Evolutionary conservation across 2,888 invertebrate species (phyloP), one percentile per base, ranked within the genome.

Genomic region (Cephus rjabovi): DNA sequence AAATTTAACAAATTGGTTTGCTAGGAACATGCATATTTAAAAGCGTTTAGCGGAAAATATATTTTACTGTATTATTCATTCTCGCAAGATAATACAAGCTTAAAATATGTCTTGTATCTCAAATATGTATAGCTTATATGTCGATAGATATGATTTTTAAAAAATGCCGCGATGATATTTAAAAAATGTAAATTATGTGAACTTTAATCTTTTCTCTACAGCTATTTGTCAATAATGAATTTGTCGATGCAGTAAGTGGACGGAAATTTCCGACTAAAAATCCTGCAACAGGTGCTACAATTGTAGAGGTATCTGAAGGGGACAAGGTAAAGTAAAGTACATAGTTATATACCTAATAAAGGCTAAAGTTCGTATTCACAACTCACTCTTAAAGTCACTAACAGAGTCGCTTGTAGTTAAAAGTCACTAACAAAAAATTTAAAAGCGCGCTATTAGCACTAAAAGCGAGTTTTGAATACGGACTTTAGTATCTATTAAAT

Each of bases 251-350:
- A 0, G 94, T 93, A 34, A 96, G 96, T 89, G 96, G 96, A 77
- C 97, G 97, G 91, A 97, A 95, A 3, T 99, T 98, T 92, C 92
- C 95, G 34, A 96, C 97, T 6, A 90, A 96, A 85, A 98, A 98
- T 91, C 98, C 98, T 75, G 93, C 95, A 34, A 96, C 95, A 86
- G 97, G 95, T 81, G 92, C 95, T 86, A 94, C 95, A 84, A 96
- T 98, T 85, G 91, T 92, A 15, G 93, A 96, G 87, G 95, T 98
- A 74, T 94, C 97, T 76, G 98, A 97, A 93, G 98, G 95, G 79
- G 96, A 96, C 90, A 96, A 96, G 94, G 97, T 96, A 92, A 90
- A 40, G 73, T 12, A 34, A 34, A 34, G 34, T 34, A 31, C 12
- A 37, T 74, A 34, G 15, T 34, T 40, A n/a, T n/a, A 15, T 11